Conservation (phyloP, 1,140 invertebrate genomes). For the Drosophila pandora region DNA sequence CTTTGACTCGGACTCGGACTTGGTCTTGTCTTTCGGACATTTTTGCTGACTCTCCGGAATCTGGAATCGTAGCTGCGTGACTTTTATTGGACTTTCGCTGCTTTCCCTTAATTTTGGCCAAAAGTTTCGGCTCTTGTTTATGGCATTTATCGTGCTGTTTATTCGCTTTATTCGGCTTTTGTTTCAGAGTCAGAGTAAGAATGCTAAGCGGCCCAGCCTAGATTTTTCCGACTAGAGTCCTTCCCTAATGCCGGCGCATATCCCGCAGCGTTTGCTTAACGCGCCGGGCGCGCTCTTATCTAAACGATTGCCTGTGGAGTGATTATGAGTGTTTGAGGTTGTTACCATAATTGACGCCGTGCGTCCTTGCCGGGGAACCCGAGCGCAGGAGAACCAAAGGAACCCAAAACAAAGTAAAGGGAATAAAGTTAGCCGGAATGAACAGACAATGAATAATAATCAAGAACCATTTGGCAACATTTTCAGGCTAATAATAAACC, state of each 20-base stretch:
- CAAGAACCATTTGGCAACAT: slow-evolving; percentile 69
- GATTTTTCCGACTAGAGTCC: slow-evolving; percentile 21
- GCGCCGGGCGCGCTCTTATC: slow-evolving; percentile 67
- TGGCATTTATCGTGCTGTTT: slow-evolving; percentile 80
- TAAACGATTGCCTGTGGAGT: slow-evolving; percentile 82
- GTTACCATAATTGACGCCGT: slow-evolving; percentile 80
- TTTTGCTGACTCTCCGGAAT: slow-evolving; percentile 66
- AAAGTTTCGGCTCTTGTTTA: slow-evolving; percentile 77
- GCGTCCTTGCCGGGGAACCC: slow-evolving; percentile 43
- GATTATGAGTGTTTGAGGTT: slow-evolving; percentile 81
- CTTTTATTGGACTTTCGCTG: slow-evolving; percentile 74
- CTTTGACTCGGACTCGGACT: slow-evolving; percentile 19
- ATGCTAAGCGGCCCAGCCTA: slow-evolving; percentile 3
- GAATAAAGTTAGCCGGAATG: slow-evolving; percentile 42
- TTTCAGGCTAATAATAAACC: slow-evolving; percentile 69
- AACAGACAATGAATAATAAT: slow-evolving; percentile 78
- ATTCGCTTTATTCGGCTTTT: slow-evolving; percentile 76
- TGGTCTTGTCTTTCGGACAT: slow-evolving; percentile 38
- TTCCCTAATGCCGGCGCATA: slow-evolving; percentile 51
- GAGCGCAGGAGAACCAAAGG: slow-evolving; percentile 7
- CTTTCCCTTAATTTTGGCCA: slow-evolving; percentile 44
- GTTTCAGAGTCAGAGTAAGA: slow-evolving; percentile 42
- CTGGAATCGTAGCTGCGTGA: slow-evolving; percentile 60
- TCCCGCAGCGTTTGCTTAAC: slow-evolving; percentile 79
- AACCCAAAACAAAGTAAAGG: slow-evolving; percentile 8